Evolutionary conservation across 2,113 vertebrate species (phyloP).

Genomic region (Odocoileus hemionus): DNA sequence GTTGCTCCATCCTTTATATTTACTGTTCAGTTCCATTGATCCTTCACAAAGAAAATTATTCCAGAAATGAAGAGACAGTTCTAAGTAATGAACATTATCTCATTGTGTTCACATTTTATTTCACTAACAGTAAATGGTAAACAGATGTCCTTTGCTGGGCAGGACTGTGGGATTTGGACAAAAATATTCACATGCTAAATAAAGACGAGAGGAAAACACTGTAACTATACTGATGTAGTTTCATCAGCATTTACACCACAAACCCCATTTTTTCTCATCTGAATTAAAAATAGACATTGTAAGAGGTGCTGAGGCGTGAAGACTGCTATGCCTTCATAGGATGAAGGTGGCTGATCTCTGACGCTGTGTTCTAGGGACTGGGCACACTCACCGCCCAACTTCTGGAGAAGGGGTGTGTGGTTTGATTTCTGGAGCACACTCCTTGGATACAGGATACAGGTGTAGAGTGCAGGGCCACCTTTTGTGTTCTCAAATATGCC

Average conservation of each 20-base stretch:
- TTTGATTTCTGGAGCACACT: neutral
- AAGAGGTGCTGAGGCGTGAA: neutral
- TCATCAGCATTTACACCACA: neutral
- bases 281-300: neutral
- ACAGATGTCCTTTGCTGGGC: neutral
- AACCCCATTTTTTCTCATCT: neutral
- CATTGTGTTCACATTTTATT: neutral
- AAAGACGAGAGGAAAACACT: neutral
- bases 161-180: neutral
- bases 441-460: neutral
- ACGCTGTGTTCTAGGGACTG: neutral
- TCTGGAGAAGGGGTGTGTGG: neutral
- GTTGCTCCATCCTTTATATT: conserved; percentile 9
- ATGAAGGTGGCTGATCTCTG: neutral
- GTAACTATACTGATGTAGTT: neutral
- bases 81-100: conserved; percentile 7
- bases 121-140: neutral
- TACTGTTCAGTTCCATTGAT: conserved; percentile 30
- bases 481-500: neutral
- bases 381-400: neutral
- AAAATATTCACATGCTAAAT: neutral
- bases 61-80: neutral
- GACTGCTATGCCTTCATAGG: neutral
- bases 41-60: neutral
- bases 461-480: neutral